Evolutionary conservation across 2,113 vertebrate genomes (phyloP).

Genomic region (Otis tarda): DNA sequence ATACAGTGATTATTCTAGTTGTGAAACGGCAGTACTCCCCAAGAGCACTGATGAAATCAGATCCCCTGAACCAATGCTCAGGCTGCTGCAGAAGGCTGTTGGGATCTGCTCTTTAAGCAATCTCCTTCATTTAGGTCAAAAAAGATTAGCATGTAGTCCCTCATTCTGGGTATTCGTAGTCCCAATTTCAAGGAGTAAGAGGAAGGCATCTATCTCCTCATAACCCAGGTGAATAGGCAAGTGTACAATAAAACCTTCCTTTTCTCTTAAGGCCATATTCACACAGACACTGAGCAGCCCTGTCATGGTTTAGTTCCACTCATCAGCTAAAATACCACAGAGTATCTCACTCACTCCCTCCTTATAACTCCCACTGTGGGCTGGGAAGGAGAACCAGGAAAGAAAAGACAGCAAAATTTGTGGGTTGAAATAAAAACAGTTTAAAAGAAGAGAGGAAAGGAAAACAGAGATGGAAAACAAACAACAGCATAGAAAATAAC

Average conservation of each 20-base stretch:
- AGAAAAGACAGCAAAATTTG: too few relatives aligned
- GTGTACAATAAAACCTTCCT: background rate
- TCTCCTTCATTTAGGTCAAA: background rate
- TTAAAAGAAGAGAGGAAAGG: too few relatives aligned
- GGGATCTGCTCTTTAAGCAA: background rate
- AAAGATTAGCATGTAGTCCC: background rate
- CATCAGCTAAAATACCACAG: too few relatives aligned
- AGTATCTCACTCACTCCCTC: too few relatives aligned
- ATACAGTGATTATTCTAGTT: background rate
- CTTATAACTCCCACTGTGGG: too few relatives aligned
- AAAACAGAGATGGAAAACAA: too few relatives aligned
- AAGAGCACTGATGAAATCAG: background rate
- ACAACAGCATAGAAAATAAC: too few relatives aligned
- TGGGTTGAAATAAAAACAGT: too few relatives aligned
- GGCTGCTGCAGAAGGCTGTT: background rate
- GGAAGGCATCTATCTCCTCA: background rate
- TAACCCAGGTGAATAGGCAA: background rate
- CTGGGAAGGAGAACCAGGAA: too few relatives aligned
- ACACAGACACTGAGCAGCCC: background rate
- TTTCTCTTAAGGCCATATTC: background rate
- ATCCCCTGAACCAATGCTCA: rapidly evolving
- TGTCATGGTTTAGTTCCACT: too few relatives aligned
- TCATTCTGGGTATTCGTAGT: background rate
- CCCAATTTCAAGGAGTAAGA: background rate
- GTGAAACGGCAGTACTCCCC: background rate